phyloP scores from a whole-genome alignment of 2,113 vertebrate genomes.

The Talpa occidentalis region DNA sequence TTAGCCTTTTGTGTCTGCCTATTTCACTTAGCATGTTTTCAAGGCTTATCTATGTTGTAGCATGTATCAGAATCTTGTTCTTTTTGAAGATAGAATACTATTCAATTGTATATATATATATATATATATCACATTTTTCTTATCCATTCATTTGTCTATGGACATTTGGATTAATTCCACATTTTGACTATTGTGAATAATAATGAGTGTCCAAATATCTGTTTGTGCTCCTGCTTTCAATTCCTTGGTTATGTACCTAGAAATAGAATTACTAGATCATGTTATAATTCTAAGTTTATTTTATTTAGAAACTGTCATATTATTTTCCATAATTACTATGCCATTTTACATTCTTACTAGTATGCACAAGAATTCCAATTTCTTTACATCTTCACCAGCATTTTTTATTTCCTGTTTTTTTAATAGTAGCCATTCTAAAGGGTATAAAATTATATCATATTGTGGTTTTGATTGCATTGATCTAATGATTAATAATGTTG shows the following conservation, averaged over 20 bases:
- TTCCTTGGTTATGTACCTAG: not conserved
- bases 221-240: not conserved
- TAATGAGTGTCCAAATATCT: not conserved
- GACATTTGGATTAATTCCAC: not conserved
- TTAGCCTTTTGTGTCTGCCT: not conserved
- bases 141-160: not conserved
- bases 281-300: not conserved
- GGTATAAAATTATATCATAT: not conserved
- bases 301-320: not conserved
- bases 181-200: not conserved
- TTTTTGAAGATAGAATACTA: not conserved
- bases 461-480: conserved; percentile 23
- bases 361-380: not conserved
- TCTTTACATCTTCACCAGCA: not conserved
- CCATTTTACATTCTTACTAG: not conserved
- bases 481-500: not conserved
- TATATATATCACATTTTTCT: not conserved
- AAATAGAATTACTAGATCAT: not conserved
- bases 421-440: not conserved
- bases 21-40: conserved; percentile 1
- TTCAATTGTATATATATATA: not conserved
- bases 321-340: not conserved
- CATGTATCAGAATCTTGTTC: not conserved
- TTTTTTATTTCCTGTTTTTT: not conserved
- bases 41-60: not conserved